A percentile compares a stretch with the other conserved stretches of the same genome.
Conservation (phyloP, 1,140 invertebrate genomes). For the Drosophila arawakana region DNA sequence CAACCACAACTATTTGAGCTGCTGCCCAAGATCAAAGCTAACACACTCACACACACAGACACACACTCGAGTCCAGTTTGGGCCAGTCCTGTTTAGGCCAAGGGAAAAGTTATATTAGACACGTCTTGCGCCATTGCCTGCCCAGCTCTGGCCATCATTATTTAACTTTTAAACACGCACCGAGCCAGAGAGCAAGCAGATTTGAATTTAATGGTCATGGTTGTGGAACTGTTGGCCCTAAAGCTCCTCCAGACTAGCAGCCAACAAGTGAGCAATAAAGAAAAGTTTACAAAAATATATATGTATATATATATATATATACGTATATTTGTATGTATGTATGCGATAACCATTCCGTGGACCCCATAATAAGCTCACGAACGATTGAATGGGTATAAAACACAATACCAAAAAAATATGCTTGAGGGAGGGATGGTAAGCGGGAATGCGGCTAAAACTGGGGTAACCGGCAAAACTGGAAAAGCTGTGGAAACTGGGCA, state of each 20-base stretch:
- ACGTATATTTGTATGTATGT: too few relatives aligned
- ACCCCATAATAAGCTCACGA: conserved; percentile 73
- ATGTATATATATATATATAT: conserved; percentile 16
- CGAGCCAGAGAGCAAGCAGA: conserved; percentile 63
- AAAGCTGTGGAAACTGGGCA: conserved; percentile 58
- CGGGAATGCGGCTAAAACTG: neutral
- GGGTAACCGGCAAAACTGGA: neutral
- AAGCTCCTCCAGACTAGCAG: conserved; percentile 1
- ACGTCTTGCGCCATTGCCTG: conserved; percentile 78
- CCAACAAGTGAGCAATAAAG: conserved; percentile 83
- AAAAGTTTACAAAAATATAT: conserved; percentile 79
- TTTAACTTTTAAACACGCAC: conserved; percentile 82
- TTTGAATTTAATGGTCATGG: conserved; percentile 78
- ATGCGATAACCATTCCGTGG: conserved; percentile 60
- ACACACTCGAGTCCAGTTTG: conserved; percentile 1
- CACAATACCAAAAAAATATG: conserved; percentile 50
- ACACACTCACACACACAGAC: conserved; percentile 22
- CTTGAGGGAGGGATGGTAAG: neutral
- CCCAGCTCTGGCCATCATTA: conserved; percentile 68
- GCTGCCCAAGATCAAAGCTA: conserved; percentile 71
- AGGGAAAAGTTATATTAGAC: conserved; percentile 77
- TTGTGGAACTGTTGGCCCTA: too few relatives aligned
- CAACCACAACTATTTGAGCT: conserved; percentile 77
- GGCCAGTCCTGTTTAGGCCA: neutral
- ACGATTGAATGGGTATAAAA: conserved; percentile 76